Conservation (phyloP, 2,888 invertebrate genomes). For the Carabus problematicus region DNA sequence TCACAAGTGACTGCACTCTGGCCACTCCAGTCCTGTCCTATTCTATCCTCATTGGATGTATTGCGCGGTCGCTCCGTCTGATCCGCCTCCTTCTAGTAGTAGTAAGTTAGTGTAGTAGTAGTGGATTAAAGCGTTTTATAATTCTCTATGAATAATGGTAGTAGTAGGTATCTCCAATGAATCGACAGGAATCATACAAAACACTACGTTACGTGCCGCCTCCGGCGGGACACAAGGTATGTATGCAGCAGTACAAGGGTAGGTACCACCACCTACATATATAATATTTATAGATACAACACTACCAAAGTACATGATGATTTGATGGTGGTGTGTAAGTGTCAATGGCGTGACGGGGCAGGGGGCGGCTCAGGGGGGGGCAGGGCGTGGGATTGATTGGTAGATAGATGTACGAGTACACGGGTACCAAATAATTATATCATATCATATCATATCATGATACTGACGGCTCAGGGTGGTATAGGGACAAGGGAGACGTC, state of each 20-base stretch:
- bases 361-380: too few relatives aligned
- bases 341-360: too few relatives aligned
- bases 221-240: neutral
- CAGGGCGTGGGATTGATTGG: too few relatives aligned
- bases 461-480: slow-evolving; percentile 4
- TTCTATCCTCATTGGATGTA: neutral
- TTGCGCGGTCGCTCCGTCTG: neutral
- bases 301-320: too few relatives aligned
- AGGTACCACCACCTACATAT: too few relatives aligned
- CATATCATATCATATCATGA: too few relatives aligned
- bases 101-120: slow-evolving; percentile 1
- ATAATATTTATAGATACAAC: too few relatives aligned
- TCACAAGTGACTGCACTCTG: neutral
- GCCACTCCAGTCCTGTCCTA: neutral
- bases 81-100: neutral
- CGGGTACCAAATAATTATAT: too few relatives aligned
- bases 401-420: too few relatives aligned
- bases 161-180: slow-evolving; percentile 13
- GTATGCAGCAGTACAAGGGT: too few relatives aligned
- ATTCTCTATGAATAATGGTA: slow-evolving; percentile 34
- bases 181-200: slow-evolving; percentile 35
- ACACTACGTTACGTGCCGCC: slow-evolving; percentile 28
- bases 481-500: slow-evolving; percentile 3
- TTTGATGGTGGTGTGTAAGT: too few relatives aligned
- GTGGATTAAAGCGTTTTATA: slow-evolving; percentile 29